Evolutionary conservation across 1,140 invertebrate genomes (phyloP).

Genomic region (Diabrotica virgifera): DNA sequence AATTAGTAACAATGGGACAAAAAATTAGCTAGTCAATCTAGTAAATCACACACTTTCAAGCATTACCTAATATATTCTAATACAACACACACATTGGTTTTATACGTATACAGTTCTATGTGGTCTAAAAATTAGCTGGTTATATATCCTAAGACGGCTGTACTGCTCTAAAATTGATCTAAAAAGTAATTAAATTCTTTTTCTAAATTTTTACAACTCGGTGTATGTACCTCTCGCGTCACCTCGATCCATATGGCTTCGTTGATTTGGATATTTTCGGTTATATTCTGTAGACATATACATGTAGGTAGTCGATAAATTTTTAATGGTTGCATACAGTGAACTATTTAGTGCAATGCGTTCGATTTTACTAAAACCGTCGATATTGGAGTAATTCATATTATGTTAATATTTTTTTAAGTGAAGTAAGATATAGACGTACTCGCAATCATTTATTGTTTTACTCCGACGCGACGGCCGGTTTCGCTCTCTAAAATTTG

Average conservation of each 20-base stretch:
- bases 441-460: too few relatives aligned
- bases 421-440: too few relatives aligned
- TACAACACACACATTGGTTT: not conserved
- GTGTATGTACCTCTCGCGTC: constrained; percentile 76
- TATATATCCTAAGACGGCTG: not conserved
- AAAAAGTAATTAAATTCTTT: constrained; percentile 5
- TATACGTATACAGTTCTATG: not conserved
- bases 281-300: constrained; percentile 76
- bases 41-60: not conserved
- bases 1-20: too few relatives aligned
- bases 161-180: constrained; percentile 4
- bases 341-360: too few relatives aligned
- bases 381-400: too few relatives aligned
- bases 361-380: too few relatives aligned
- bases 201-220: constrained; percentile 16
- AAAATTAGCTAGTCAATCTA: too few relatives aligned
- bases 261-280: constrained; percentile 89
- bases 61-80: not conserved
- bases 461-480: too few relatives aligned
- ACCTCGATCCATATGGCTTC: constrained; percentile 87
- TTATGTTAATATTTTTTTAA: too few relatives aligned
- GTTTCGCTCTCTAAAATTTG: too few relatives aligned
- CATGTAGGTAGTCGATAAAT: not conserved
- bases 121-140: not conserved
- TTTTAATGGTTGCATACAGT: not conserved